phyloP scores from a whole-genome alignment of 1,140 invertebrate genomes.

The Drosophila mayri region DNA sequence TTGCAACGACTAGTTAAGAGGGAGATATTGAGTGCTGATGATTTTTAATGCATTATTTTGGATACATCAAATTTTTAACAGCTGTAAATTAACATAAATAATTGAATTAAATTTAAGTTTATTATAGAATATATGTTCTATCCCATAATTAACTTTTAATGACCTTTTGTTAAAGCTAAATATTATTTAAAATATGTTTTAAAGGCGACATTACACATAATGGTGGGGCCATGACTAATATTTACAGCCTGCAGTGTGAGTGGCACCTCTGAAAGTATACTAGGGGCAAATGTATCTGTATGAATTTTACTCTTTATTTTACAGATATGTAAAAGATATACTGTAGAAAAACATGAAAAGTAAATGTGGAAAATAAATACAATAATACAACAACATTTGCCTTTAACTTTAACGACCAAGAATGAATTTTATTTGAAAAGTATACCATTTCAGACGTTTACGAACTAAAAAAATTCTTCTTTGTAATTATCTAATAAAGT shows the following conservation, averaged over 20 bases:
- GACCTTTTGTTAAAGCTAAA: neutral
- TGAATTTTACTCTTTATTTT: neutral
- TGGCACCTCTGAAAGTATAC: constrained; percentile 35
- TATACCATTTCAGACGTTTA: neutral
- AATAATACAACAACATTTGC: neutral
- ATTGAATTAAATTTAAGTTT: too few relatives aligned
- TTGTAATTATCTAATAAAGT: neutral
- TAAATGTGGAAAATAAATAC: neutral
- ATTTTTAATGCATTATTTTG: neutral
- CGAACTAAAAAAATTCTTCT: neutral
- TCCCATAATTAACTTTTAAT: neutral
- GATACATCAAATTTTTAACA: too few relatives aligned
- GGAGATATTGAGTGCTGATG: too few relatives aligned
- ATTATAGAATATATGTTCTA: too few relatives aligned
- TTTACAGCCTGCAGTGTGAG: constrained; percentile 11
- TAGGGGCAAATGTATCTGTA: neutral
- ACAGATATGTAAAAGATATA: neutral
- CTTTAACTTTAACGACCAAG: neutral
- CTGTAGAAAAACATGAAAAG: neutral
- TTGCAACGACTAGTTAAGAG: neutral
- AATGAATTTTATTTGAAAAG: too few relatives aligned
- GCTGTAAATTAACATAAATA: too few relatives aligned
- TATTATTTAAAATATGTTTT: neutral
- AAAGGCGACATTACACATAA: neutral
- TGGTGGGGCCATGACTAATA: constrained; percentile 1